Base-by-base conservation (phyloP, 2,888 invertebrate species). In the Dioctria rufipes region DNA sequence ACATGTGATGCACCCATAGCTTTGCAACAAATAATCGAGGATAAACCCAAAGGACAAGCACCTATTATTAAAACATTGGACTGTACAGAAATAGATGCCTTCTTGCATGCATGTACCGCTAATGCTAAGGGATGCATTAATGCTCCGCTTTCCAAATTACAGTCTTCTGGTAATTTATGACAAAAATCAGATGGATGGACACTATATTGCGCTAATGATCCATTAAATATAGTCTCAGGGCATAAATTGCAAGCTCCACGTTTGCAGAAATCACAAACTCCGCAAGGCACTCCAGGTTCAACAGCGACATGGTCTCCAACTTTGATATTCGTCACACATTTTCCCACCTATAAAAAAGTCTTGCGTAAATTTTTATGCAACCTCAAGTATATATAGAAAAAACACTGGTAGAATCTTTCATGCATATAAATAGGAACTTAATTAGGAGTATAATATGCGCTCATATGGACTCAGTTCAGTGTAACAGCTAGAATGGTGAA, bases 221-320 rank as follows among this genome's bases (percentile, higher is more conserved):
- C 87, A 39, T 85, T 86, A 73, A 86, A 87, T 3, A 84, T 81
- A 73, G 87, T 81, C 2, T 85, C 83, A 1, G 83, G 54, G 51
- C 88, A 88, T 60, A 88, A 84, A 79, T 88, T 88, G 81, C 87
- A 88, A 0, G 83, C 77, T 0, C 88, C 88, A 0, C 77, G 81
- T 58, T 96, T 96, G 90, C 98, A 98, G 87, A 92, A 94, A 78
- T 92, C 90, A 88, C 98, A 98, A 78, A 89, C 89, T 69, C 96
- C 92, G 87, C 98, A 98, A 4, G 95, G 93, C 73, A 96, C 93
- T 2, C 97, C 98, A 0, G 98, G 97, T 89, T 98, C 98, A 83
- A 98, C 93, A 1, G 96, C 97, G 5, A 98, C 97, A 84, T 96
- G 91, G 89, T 98, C 98, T 3, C 97, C 97, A 87, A 91, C 88